phyloP scores from a whole-genome alignment of 1,140 invertebrate genomes.

The Dreissena rostriformis region DNA sequence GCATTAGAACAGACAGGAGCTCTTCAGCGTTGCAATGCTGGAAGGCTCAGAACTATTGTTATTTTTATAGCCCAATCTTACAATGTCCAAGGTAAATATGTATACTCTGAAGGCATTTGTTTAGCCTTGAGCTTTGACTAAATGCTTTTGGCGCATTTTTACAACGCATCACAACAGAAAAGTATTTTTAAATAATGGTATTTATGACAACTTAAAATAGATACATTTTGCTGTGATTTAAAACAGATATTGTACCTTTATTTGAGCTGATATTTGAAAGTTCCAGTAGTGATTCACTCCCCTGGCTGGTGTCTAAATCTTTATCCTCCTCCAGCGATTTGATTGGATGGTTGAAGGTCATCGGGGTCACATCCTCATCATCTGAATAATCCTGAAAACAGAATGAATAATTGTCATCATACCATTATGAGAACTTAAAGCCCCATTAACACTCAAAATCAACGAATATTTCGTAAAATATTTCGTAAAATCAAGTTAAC shows the following conservation, averaged over 20 bases:
- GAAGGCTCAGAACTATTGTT: no score
- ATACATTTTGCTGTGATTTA: not conserved
- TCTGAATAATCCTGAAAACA: constrained; percentile 58
- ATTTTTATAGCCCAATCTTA: no score
- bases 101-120: not conserved
- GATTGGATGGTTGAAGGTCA: constrained; percentile 67
- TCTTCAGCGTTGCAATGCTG: no score
- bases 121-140: not conserved
- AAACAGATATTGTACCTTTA: constrained; percentile 19
- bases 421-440: no score
- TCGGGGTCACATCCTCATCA: constrained; percentile 54
- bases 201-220: no score
- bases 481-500: no score
- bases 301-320: constrained; percentile 71
- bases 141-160: no score
- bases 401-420: not conserved
- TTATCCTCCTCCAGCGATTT: constrained; percentile 70
- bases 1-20: no score
- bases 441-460: no score
- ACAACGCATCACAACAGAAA: no score
- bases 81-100: not conserved
- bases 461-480: no score
- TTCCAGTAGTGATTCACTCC: constrained; percentile 40
- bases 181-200: no score
- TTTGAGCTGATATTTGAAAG: constrained; percentile 2